Evolutionary conservation across 2,888 invertebrate species (phyloP).

Genomic region (Argyra leucocephala): DNA sequence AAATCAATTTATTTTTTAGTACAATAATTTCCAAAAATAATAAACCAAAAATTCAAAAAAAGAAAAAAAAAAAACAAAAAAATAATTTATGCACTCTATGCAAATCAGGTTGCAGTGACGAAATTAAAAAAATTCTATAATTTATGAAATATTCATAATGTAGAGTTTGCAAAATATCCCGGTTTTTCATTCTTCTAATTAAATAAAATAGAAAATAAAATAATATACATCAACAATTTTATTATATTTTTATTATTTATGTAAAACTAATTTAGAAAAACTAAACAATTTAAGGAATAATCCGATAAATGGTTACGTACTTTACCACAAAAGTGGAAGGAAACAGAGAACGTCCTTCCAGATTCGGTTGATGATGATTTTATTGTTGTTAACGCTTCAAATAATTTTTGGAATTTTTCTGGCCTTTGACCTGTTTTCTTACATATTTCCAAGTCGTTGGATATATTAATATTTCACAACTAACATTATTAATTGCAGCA

Average conservation of each 20-base stretch:
- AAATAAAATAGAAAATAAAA: background rate
- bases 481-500: background rate
- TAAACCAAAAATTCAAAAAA: too few relatives aligned
- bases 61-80: too few relatives aligned
- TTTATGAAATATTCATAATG: too few relatives aligned
- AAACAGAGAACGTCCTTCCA: background rate
- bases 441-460: background rate
- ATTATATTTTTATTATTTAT: background rate
- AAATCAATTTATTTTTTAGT: too few relatives aligned
- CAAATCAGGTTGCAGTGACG: too few relatives aligned
- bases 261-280: background rate
- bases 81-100: too few relatives aligned
- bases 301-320: background rate
- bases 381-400: background rate
- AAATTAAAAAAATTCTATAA: too few relatives aligned
- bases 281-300: background rate
- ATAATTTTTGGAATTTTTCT: background rate
- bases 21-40: too few relatives aligned
- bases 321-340: background rate
- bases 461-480: background rate
- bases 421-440: conserved; percentile 6
- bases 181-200: background rate
- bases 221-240: background rate
- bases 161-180: background rate
- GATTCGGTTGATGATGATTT: background rate